Conservation (phyloP, 2,113 vertebrate genomes). For the Rhodinocichla rosea region DNA sequence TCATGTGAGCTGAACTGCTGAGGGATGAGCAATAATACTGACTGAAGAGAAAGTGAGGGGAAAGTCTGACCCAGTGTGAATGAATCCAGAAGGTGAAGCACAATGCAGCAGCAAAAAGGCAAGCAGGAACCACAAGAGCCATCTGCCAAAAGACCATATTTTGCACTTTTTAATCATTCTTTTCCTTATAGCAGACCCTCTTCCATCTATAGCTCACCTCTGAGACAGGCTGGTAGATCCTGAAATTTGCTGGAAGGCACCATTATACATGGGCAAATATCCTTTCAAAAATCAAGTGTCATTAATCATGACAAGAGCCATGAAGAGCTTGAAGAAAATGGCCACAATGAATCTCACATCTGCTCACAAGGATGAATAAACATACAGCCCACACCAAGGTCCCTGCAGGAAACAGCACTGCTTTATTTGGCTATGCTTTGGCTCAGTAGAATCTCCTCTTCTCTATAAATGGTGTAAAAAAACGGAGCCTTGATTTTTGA, state of each 20-base stretch:
- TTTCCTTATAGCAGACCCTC: background rate
- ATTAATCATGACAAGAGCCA: slow-evolving; percentile 36
- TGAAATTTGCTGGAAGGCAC: background rate
- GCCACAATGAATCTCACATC: background rate
- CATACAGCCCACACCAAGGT: background rate
- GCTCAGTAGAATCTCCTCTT: background rate
- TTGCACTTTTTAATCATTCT: slow-evolving; percentile 1
- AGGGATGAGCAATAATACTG: background rate
- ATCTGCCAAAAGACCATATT: background rate
- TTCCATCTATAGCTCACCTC: slow-evolving; percentile 39
- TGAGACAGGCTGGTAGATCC: background rate
- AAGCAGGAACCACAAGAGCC: background rate
- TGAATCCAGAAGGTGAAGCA: background rate
- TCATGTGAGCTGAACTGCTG: background rate
- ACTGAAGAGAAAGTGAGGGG: background rate
- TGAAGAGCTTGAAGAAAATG: background rate
- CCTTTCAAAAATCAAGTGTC: background rate
- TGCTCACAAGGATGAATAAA: background rate
- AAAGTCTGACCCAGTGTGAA: background rate
- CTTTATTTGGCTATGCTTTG: background rate
- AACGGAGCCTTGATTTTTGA: background rate
- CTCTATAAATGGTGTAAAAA: background rate
- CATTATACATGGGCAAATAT: background rate
- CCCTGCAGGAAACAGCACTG: background rate
- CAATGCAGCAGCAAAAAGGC: background rate